phyloP scores from a whole-genome alignment of 1,140 invertebrate genomes.

The Musca domestica region DNA sequence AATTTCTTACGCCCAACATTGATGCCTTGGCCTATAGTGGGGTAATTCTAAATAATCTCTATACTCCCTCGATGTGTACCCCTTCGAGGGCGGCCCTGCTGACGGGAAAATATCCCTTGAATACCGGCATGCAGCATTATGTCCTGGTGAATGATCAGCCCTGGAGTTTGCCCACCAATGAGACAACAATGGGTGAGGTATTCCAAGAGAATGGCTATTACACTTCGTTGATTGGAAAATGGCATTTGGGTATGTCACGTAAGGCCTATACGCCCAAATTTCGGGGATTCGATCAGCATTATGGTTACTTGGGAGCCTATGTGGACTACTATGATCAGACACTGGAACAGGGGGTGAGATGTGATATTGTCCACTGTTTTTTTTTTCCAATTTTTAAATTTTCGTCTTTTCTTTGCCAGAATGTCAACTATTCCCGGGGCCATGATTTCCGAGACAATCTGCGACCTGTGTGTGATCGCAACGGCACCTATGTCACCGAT shows the following conservation, averaged over 20 bases:
- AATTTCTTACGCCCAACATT: conserved; percentile 82
- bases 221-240: conserved; percentile 85
- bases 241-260: conserved; percentile 76
- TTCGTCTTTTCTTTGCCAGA: background rate
- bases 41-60: conserved; percentile 73
- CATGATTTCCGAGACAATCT: conserved; percentile 70
- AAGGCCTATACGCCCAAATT: conserved; percentile 71
- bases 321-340: conserved; percentile 81
- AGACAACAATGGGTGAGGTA: conserved; percentile 74
- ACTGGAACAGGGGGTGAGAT: conserved; percentile 58
- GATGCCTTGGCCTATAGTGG: conserved; percentile 77
- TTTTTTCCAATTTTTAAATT: background rate
- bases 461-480: conserved; percentile 58
- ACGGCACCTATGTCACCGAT: conserved; percentile 74
- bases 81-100: conserved; percentile 76
- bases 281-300: conserved; percentile 79
- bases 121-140: conserved; percentile 75
- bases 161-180: conserved; percentile 69
- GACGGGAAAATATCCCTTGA: conserved; percentile 81
- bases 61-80: conserved; percentile 73
- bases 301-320: conserved; percentile 78
- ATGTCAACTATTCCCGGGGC: conserved; percentile 56
- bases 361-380: background rate
- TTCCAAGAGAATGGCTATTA: conserved; percentile 73
- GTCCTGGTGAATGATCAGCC: conserved; percentile 72